A percentile compares a stretch with the other conserved stretches of the same genome.
These are phyloP conservation scores for Zaprionus lachaisei DNA, from an alignment of 1,140 invertebrate species.

Conservation along the genomic window DNA sequence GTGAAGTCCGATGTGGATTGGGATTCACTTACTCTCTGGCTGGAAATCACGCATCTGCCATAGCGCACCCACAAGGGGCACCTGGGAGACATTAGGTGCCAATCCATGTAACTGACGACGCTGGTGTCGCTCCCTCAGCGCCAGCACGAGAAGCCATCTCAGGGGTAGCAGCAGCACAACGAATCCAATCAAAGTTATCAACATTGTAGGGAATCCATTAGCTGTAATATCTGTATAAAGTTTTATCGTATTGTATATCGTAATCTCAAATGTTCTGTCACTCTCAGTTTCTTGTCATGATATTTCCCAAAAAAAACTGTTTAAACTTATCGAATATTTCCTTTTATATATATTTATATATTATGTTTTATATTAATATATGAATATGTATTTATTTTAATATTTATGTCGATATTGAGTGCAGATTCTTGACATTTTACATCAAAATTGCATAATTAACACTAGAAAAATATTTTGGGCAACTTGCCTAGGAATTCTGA, in stretches of 20 bases:
- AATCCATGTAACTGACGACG: slow-evolving; percentile 30
- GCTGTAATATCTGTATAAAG: background rate
- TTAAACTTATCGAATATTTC: too few species aligned
- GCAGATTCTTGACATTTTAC: background rate
- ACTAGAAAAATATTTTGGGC: background rate
- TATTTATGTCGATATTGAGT: background rate
- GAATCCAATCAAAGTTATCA: slow-evolving; percentile 16
- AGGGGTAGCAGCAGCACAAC: slow-evolving; percentile 15
- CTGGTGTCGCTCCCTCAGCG: slow-evolving; percentile 39
- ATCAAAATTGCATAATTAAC: background rate
- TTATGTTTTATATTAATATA: too few species aligned
- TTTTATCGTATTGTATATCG: background rate
- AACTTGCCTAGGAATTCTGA: background rate
- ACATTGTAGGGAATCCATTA: slow-evolving; percentile 3
- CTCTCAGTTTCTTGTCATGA: background rate
- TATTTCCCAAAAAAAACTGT: background rate
- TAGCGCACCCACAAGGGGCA: slow-evolving; percentile 61
- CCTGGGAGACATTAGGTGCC: slow-evolving; percentile 61
- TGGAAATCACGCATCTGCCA: slow-evolving; percentile 70
- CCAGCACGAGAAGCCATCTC: slow-evolving; percentile 60
- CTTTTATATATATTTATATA: too few species aligned
- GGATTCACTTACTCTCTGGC: slow-evolving; percentile 65
- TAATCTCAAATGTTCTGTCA: background rate
- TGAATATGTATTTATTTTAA: too few species aligned
- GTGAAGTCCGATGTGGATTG: background rate